Base-by-base conservation (phyloP, 2,888 invertebrate species). In the Stratiomys singularior region DNA sequence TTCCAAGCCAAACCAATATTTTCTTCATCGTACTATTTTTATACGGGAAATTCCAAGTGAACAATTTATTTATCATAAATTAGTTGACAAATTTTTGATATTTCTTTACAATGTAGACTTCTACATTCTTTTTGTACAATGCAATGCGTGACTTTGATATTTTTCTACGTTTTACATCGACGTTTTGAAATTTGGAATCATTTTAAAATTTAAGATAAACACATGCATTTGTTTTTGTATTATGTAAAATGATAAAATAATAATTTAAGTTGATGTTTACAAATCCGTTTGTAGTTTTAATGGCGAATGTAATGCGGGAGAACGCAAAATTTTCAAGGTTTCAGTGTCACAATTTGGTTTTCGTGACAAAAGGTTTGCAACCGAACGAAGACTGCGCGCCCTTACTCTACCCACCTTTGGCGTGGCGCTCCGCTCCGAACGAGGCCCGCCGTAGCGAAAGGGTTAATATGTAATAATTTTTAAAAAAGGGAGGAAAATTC, bases 111-210 rank as follows among this genome's bases (percentile, higher is more conserved):
- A 44, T 66, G 66, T 66, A 66, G 66, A 30, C 23, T 30, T 64
- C 64, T 13, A 23, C 9, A 64, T 64, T 64, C 28, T 64, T 64
- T 64, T 64, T 60, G 60, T 60, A 60, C 27, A 25, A 13, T 18
- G 25, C 13, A 30, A 60, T 60, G 63, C 28, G 28, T 63, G 23
- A 63, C 11, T 21, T 21, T 25, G 69, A 69, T 69, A 69, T 69
- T 69, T 69, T 69, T 69, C 69, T 25, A 69, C 69, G 21, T 69
- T 46, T 47, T 46, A 69, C 69, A 69, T 69, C 69, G 47, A 66
- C 47, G 13, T 21, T 46, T 69, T 13, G 13, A 47, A 44, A 69
- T 69, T 46, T 46, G 25, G 30, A 47, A 47, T 69, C 47, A 69
- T 69, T 28, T 69, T 69, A 69, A 46, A 69, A 47, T n/a, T 47